These are phyloP conservation scores for Eurystomus glaucurus DNA, from an alignment of 2,797 vertebrate genomes.

Conservation along the genomic window DNA sequence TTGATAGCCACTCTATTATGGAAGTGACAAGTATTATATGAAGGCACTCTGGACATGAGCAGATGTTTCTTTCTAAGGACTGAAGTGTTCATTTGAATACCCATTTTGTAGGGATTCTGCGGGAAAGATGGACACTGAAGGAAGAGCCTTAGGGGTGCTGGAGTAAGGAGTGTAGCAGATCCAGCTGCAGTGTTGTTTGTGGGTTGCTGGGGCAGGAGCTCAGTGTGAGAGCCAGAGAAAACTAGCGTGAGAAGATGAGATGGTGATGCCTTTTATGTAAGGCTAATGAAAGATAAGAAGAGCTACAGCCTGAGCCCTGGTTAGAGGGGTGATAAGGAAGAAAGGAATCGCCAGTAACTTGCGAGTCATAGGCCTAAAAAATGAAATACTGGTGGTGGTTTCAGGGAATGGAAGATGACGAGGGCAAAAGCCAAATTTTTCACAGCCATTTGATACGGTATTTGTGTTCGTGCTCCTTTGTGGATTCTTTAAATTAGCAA, in stretches of 20 bases:
- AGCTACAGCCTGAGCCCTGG: background rate
- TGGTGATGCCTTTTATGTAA: background rate
- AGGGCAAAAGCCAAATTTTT: constrained; percentile 8
- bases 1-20: constrained; percentile 37
- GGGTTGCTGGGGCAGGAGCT: background rate
- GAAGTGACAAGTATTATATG: constrained; percentile 2
- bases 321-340: background rate
- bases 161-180: background rate
- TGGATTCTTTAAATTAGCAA: constrained; percentile 67
- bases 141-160: background rate
- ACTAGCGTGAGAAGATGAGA: background rate
- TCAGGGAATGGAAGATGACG: background rate
- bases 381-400: background rate
- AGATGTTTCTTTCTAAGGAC: constrained; percentile 41
- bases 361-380: background rate
- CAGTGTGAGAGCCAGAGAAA: rapidly evolving
- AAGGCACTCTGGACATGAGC: background rate
- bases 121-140: background rate
- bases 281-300: background rate
- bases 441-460: background rate
- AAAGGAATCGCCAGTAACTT: background rate
- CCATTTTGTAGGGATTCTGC: background rate
- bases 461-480: background rate
- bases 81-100: background rate
- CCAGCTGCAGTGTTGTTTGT: background rate